Base-by-base conservation (phyloP, 2,113 vertebrate species). In the Mus pahari region DNA sequence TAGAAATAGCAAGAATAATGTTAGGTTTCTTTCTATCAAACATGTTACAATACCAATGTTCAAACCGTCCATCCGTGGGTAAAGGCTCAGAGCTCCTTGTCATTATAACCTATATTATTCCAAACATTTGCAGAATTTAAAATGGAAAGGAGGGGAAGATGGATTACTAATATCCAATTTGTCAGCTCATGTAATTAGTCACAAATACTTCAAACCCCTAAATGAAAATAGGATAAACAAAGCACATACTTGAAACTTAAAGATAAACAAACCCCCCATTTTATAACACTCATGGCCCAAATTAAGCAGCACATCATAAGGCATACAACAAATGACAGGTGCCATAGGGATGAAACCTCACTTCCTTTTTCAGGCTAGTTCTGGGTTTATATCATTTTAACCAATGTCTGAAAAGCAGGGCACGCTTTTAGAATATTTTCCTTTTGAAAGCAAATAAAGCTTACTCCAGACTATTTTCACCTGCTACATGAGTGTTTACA, bases 111-210 rank as follows among this genome's bases (percentile, higher is more conserved):
- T 97, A 94, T 90, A 95, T 78, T 97, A 91, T 96, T 97, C 77
- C 90, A 97, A 97, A 98, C 95, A 97, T 96, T 98, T 97, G 74
- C 87, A 90, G 70, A 95, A 94, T 89, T 79, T 68, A 64, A 96
- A 94, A 83, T 92, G 92, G 77, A 92, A 20, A 9, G 42, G 19
- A n/a, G 16, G 20, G 55, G 31, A n/a, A 68, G 48, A 26, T 13
- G 19, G 1, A 11, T 87, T 92, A 89, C 89, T 97, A 97, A 93
- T 94, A 97, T 91, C 71, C 64, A 92, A 93, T 96, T 60, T 17
- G 90, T 94, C 73, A 96, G 83, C 92, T 87, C 79, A 91, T 64
- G 92, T 91, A 94, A 94, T 96, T 97, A 90, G 88, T 86, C 31
- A 92, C 13, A 89, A 45, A 60, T 78, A 86, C 48, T 89, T 94